Conservation (phyloP, 2,113 vertebrate species). For the Labeo catla region DNA sequence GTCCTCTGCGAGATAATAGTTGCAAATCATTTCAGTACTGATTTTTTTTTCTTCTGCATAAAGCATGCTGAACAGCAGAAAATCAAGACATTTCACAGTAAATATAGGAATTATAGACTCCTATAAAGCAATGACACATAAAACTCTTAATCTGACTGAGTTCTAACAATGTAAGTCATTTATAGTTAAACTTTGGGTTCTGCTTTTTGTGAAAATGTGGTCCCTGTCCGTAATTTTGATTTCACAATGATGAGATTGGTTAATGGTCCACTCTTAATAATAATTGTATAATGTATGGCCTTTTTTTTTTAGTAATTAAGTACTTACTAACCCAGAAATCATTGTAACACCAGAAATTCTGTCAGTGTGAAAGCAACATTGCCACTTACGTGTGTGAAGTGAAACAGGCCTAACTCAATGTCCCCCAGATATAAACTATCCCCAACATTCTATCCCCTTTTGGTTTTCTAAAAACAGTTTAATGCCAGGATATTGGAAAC, state of each 20-base stretch:
- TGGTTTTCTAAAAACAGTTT: neutral
- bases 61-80: neutral
- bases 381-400: neutral
- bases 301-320: neutral
- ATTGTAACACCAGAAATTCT: neutral
- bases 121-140: neutral
- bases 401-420: neutral
- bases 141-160: neutral
- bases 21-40: neutral
- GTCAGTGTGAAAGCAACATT: neutral
- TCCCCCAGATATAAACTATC: neutral
- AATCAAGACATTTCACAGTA: neutral
- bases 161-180: neutral
- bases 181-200: neutral
- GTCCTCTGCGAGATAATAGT: neutral
- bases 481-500: neutral
- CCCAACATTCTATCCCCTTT: neutral
- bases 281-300: neutral
- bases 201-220: neutral
- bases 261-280: neutral
- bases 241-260: neutral
- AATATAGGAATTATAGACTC: neutral
- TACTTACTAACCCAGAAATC: neutral
- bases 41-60: neutral
- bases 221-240: neutral